These are phyloP conservation scores for Felis chaus DNA, from an alignment of 2,113 vertebrate genomes.

Conservation along the genomic window DNA sequence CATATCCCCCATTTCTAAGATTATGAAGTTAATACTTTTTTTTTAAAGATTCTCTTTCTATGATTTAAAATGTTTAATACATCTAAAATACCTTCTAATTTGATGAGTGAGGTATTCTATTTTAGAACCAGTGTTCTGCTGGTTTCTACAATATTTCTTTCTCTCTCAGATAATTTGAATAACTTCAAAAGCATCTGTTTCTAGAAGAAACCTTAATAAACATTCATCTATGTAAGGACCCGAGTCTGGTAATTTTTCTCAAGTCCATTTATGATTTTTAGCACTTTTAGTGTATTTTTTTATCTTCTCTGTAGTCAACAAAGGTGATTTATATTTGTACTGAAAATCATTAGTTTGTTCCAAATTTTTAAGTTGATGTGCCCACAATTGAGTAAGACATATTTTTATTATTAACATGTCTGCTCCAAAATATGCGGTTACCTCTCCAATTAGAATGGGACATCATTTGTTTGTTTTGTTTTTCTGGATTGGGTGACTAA, in stretches of 20 bases:
- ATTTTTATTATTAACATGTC: background rate
- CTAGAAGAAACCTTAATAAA: background rate
- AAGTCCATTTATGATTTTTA: background rate
- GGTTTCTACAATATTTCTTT: background rate
- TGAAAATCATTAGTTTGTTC: background rate
- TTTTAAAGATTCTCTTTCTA: background rate
- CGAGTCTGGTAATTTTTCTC: background rate
- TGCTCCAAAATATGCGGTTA: background rate
- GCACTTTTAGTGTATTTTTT: background rate
- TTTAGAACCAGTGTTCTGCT: background rate
- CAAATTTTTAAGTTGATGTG: background rate
- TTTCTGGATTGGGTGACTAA: background rate
- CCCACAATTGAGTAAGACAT: background rate
- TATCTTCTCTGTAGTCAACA: background rate
- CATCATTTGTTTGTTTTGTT: background rate
- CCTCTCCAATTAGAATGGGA: background rate
- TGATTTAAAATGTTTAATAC: background rate
- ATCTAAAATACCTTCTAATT: background rate
- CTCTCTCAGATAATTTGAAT: background rate
- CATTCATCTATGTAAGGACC: background rate
- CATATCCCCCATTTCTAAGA: background rate
- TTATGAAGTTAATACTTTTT: background rate
- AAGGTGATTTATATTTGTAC: background rate
- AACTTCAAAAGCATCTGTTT: background rate
- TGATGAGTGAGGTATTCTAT: background rate